These are phyloP conservation scores for Sitta europaea DNA, from an alignment of 2,113 vertebrate species.

Conservation along the genomic window DNA sequence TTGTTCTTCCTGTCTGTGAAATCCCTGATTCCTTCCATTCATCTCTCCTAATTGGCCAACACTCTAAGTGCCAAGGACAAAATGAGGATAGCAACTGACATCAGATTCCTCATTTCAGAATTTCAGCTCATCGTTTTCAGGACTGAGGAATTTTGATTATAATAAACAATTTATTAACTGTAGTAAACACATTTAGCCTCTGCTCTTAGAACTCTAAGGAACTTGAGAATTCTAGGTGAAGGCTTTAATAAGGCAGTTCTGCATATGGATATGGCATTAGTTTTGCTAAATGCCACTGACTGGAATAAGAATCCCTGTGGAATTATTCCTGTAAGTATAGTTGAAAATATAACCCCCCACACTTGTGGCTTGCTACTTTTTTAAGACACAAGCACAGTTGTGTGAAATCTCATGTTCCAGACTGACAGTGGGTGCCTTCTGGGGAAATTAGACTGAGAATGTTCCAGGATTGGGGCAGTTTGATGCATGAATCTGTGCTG, in stretches of 20 bases:
- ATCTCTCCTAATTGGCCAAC: background rate
- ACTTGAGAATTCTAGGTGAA: background rate
- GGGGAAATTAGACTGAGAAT: background rate
- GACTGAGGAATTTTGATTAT: background rate
- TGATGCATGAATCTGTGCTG: background rate
- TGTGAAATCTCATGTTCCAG: background rate
- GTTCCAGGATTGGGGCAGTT: background rate
- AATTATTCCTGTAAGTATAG: background rate
- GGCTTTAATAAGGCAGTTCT: background rate
- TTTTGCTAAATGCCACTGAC: background rate
- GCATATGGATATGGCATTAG: background rate
- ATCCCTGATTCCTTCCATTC: background rate
- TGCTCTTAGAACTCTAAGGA: background rate
- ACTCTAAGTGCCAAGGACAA: background rate
- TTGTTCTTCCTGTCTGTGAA: background rate
- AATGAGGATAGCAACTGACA: background rate
- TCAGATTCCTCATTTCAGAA: background rate
- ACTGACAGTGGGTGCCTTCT: background rate
- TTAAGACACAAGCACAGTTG: background rate
- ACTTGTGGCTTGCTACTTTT: background rate
- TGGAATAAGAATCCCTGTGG: background rate
- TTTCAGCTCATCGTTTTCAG: background rate
- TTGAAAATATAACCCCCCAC: background rate
- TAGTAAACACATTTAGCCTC: background rate
- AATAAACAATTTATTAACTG: background rate